phyloP scores from a whole-genome alignment of 1,140 invertebrate genomes.

The Prorops nasuta region DNA sequence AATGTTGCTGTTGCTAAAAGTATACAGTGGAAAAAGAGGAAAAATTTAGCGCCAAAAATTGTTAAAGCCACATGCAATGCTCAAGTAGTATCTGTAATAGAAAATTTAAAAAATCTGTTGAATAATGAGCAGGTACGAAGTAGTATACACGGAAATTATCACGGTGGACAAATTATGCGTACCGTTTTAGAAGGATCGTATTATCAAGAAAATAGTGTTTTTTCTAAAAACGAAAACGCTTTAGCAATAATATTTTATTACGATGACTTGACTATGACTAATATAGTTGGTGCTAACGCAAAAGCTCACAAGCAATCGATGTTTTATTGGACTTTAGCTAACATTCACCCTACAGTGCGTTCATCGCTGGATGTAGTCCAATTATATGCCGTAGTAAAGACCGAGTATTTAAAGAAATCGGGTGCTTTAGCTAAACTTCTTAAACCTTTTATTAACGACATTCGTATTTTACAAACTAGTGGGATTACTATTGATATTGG shows the following conservation, averaged over 20 bases:
- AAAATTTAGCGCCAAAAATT: not conserved
- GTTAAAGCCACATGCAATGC: not conserved
- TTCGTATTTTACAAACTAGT: constrained; percentile 12
- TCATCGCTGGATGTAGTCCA: constrained; percentile 2
- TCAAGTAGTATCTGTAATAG: not conserved
- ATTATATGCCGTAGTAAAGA: constrained; percentile 5
- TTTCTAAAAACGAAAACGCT: constrained; percentile 14
- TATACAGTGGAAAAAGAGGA: not conserved
- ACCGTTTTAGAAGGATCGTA: constrained; percentile 18
- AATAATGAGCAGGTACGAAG: not conserved
- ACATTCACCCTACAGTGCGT: not conserved
- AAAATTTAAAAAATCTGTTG: not conserved
- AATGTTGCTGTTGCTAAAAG: not conserved
- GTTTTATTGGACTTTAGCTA: constrained; percentile 7
- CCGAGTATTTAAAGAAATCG: constrained; percentile 3
- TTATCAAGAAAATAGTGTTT: constrained; percentile 21
- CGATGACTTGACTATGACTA: constrained; percentile 4
- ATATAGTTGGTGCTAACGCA: not conserved
- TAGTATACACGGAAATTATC: not conserved
- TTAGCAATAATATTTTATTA: constrained; percentile 11
- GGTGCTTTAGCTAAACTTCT: not conserved
- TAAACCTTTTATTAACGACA: constrained; percentile 1
- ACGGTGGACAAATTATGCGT: constrained; percentile 6
- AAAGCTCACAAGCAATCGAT: not conserved
- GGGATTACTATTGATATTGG: constrained; percentile 6